These are phyloP conservation scores for Desoria tigrina DNA, from an alignment of 2,888 invertebrate species.

Conservation along the genomic window DNA sequence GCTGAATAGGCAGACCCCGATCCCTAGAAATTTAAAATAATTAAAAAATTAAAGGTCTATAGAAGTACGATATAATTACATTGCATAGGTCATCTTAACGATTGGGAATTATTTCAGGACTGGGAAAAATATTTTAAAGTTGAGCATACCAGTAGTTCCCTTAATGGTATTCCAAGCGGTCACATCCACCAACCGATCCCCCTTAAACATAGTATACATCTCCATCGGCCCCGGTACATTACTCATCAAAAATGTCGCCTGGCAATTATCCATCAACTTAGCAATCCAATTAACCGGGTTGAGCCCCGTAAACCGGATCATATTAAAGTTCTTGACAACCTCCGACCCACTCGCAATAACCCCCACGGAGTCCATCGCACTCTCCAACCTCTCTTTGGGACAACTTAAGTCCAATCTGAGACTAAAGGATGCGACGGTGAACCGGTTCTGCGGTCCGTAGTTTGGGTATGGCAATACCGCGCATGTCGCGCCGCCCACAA, in stretches of 20 bases:
- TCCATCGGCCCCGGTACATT: slow-evolving; percentile 51
- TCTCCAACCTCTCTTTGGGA: slow-evolving; percentile 31
- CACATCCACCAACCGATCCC: slow-evolving; percentile 45
- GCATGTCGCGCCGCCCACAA: slow-evolving; percentile 43
- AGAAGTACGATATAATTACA: background rate
- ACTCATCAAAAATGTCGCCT: slow-evolving; percentile 47
- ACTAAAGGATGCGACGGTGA: slow-evolving; percentile 41
- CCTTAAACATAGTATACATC: slow-evolving; percentile 43
- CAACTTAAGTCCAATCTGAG: slow-evolving; percentile 30
- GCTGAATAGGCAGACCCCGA: slow-evolving; percentile 50
- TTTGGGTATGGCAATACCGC: slow-evolving; percentile 48
- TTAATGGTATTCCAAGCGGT: slow-evolving; percentile 50
- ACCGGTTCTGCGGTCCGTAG: slow-evolving; percentile 44
- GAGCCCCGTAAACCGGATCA: slow-evolving; percentile 43
- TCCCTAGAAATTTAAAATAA: slow-evolving; percentile 35
- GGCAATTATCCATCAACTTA: slow-evolving; percentile 40
- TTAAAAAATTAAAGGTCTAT: background rate
- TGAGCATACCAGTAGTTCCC: slow-evolving; percentile 45
- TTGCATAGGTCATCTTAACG: no score
- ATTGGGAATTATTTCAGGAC: no score
- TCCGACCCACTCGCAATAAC: slow-evolving; percentile 37
- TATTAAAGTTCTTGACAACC: slow-evolving; percentile 40
- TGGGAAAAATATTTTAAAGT: background rate
- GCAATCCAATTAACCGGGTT: slow-evolving; percentile 35
- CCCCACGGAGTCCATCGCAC: slow-evolving; percentile 33